Base-by-base conservation (phyloP, 2,113 vertebrate genomes). In the Glareola pratincola region DNA sequence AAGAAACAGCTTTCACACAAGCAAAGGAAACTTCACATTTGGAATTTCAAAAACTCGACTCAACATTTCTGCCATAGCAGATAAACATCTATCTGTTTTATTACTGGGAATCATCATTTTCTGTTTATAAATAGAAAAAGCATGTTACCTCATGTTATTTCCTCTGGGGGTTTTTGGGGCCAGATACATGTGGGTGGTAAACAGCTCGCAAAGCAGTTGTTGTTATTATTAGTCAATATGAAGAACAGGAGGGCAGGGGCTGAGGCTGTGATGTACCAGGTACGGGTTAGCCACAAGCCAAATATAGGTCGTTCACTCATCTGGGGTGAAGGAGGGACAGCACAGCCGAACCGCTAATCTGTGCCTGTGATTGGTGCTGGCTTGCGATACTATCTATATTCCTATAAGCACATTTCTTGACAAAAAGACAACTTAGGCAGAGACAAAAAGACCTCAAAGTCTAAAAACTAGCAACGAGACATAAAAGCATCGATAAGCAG, bases 71-170 rank as follows among this genome's bases (percentile, higher is more conserved):
- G 76, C 93, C 1, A 12, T 64, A 62, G 92, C 57, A 97, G 98
- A 98, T 98, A 98, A 97, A 93, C 95, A 98, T 98, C 97, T 95
- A 67, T 96, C 89, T 96, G 48, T 85, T 94, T 91, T 75, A 87
- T 80, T 95, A 94, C 87, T 96, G 92, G 90, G 90, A 97, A 97
- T 94, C 37, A 27, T 77, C 18, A 84, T 84, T 83, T 93, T 88
- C 95, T 97, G 91, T 97, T 96, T 98, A 96, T 96, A 97, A 97
- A 96, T 95, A 98, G 97, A 95, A 96, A 89, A 91, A 82, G 72
- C 95, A 92, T 85, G 67, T 88, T 93, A 67, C 53, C 72, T 95
- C 36, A 39, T 97, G 96, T 95, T 96, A 93, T 98, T 98, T 98
- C 98, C 98, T 97, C 79, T 18, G 73, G 94, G 86, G 32, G 67